Evolutionary conservation across 2,888 invertebrate species (phyloP).

Genomic region (Drosophila anomelani): DNA sequence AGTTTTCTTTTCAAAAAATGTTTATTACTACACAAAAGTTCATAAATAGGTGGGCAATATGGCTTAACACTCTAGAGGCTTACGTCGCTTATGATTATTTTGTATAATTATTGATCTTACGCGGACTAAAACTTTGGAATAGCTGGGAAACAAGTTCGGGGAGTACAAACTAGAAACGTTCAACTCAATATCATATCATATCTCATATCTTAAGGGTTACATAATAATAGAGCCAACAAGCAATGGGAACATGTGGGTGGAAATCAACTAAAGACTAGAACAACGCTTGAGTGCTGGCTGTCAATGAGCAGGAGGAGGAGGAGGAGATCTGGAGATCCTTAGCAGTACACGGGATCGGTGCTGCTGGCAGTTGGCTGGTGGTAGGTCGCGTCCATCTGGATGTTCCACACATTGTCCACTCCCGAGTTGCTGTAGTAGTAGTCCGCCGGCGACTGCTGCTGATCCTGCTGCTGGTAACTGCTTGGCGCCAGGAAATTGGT

Average conservation of each 20-base stretch:
- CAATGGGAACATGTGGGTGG: slow-evolving; percentile 31
- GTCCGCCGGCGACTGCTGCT: slow-evolving; percentile 66
- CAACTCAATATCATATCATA: slow-evolving; percentile 40
- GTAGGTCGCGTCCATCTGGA: slow-evolving; percentile 78
- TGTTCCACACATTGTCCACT: slow-evolving; percentile 83
- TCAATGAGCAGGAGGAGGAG: slow-evolving; percentile 4
- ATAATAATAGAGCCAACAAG: slow-evolving; percentile 62
- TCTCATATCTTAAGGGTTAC: slow-evolving; percentile 26
- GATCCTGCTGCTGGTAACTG: slow-evolving; percentile 55
- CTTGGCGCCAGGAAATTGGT: slow-evolving; percentile 41
- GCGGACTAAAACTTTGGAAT: slow-evolving; percentile 71
- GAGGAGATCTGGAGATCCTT: background rate
- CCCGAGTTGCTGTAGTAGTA: slow-evolving; percentile 83
- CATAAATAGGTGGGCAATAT: slow-evolving; percentile 75
- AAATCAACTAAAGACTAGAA: slow-evolving; percentile 80
- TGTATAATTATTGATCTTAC: slow-evolving; percentile 48
- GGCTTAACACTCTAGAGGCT: slow-evolving; percentile 31
- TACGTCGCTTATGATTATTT: slow-evolving; percentile 6
- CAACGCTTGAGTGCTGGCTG: slow-evolving; percentile 73
- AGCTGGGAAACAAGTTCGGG: slow-evolving; percentile 71
- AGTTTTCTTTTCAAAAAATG: slow-evolving; percentile 32
- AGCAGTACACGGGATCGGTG: slow-evolving; percentile 66
- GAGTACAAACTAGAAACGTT: slow-evolving; percentile 61
- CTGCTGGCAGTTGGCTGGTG: slow-evolving; percentile 33
- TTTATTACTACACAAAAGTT: slow-evolving; percentile 66